phyloP scores from a whole-genome alignment of 2,113 vertebrate species.

The Rana temporaria region DNA sequence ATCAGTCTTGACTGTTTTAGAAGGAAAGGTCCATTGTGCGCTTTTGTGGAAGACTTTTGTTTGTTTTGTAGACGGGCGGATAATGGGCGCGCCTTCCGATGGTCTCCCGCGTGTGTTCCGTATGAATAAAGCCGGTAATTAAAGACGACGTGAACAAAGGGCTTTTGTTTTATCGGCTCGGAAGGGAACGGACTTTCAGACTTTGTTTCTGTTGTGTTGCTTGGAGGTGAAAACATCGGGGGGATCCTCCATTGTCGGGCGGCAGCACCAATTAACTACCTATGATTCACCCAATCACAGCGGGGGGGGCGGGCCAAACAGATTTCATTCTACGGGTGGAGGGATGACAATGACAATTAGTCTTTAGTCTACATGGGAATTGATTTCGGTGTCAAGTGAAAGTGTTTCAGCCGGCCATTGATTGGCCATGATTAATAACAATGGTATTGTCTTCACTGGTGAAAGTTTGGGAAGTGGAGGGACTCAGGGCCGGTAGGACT shows the following conservation, averaged over 20 bases:
- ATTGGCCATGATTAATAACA: conserved; percentile 13
- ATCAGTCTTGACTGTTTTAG: too few relatives aligned
- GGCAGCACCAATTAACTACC: conserved; percentile 6
- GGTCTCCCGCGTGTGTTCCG: too few relatives aligned
- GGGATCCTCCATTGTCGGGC: not conserved
- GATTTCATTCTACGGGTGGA: not conserved
- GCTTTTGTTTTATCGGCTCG: too few relatives aligned
- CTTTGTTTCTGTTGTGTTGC: not conserved
- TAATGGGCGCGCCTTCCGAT: too few relatives aligned
- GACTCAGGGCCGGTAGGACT: not conserved
- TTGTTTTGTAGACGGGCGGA: too few relatives aligned
- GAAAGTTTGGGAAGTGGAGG: not conserved
- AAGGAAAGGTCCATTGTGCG: too few relatives aligned
- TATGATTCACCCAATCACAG: conserved; percentile 22
- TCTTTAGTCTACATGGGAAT: not conserved
- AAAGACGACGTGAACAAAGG: too few relatives aligned
- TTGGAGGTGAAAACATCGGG: not conserved
- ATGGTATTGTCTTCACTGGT: conserved; percentile 11
- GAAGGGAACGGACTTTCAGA: not conserved
- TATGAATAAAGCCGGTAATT: too few relatives aligned
- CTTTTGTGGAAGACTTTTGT: too few relatives aligned
- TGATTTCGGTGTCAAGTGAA: not conserved
- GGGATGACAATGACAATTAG: conserved; percentile 15
- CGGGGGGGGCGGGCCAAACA: not conserved
- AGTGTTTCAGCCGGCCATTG: not conserved